Evolutionary conservation across 2,797 vertebrate genomes (phyloP).

Genomic region (Rhinichthys osculus): DNA sequence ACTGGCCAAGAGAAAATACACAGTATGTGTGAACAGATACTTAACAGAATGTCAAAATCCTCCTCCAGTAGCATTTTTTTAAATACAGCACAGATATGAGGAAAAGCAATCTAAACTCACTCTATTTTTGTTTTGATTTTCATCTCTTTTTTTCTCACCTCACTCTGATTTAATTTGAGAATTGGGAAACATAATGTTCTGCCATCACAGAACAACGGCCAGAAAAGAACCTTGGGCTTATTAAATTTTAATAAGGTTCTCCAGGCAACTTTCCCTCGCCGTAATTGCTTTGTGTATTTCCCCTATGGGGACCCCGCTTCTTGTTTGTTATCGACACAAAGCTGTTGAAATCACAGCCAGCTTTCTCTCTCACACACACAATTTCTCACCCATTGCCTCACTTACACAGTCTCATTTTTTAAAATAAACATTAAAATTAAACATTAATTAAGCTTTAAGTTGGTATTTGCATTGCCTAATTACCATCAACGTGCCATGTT

Average conservation of each 20-base stretch:
- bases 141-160: conserved; percentile 18
- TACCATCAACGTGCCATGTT: conserved; percentile 51
- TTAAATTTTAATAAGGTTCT: conserved; percentile 71
- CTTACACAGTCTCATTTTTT: conserved; percentile 1
- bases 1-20: background rate
- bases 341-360: conserved; percentile 55
- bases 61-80: background rate
- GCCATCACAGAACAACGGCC: conserved; percentile 59
- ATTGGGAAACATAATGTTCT: conserved; percentile 62
- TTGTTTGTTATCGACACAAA: conserved; percentile 67
- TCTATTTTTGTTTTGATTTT: conserved; percentile 41
- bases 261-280: conserved; percentile 61
- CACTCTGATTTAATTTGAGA: conserved; percentile 63
- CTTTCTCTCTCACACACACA: conserved; percentile 5
- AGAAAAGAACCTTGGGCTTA: conserved; percentile 66
- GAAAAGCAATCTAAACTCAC: conserved; percentile 40
- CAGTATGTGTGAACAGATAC: background rate
- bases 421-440: conserved; percentile 50
- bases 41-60: background rate
- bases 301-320: conserved; percentile 61
- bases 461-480: conserved; percentile 53
- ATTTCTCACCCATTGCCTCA: background rate
- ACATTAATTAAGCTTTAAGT: conserved; percentile 45
- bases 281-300: conserved; percentile 71
- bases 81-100: conserved; percentile 20